Conservation (phyloP, 2,113 vertebrate species). For the Gymnogyps californianus region DNA sequence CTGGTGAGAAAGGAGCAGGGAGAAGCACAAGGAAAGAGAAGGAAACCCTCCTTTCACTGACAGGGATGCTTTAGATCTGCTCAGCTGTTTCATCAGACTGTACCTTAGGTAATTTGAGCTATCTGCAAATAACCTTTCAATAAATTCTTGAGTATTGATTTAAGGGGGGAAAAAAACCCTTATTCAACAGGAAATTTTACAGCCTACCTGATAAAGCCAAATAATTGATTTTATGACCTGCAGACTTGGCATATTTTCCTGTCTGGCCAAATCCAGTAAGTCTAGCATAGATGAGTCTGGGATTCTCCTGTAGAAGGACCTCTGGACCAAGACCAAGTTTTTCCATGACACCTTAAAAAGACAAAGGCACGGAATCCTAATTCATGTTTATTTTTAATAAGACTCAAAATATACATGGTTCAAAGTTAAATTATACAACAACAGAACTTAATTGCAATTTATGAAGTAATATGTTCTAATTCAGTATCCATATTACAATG, state of each 20-base stretch:
- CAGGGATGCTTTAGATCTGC: neutral
- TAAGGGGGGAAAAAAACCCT: neutral
- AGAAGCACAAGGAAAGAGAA: neutral
- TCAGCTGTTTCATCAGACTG: neutral
- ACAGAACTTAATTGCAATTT: neutral
- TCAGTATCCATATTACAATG: neutral
- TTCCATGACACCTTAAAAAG: conserved; percentile 90
- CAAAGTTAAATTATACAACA: neutral
- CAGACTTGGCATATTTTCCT: conserved; percentile 76
- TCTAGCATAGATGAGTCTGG: conserved; percentile 89
- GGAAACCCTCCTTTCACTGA: neutral
- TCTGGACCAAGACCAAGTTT: conserved; percentile 88
- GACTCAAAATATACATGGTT: neutral
- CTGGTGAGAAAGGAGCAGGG: neutral
- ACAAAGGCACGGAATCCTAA: neutral
- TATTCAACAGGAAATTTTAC: neutral
- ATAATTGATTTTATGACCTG: conserved; percentile 96
- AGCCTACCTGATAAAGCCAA: conserved; percentile 88
- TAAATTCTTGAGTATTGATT: neutral
- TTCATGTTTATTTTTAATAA: neutral
- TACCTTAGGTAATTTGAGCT: neutral
- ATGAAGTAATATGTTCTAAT: neutral
- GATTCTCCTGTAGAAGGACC: conserved; percentile 81
- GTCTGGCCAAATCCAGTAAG: conserved; percentile 91
- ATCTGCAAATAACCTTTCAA: neutral